Percentiles rank a stretch among this genome's conserved stretches.
Conservation (phyloP, 1,140 invertebrate genomes). For the Papilio polyxenes region DNA sequence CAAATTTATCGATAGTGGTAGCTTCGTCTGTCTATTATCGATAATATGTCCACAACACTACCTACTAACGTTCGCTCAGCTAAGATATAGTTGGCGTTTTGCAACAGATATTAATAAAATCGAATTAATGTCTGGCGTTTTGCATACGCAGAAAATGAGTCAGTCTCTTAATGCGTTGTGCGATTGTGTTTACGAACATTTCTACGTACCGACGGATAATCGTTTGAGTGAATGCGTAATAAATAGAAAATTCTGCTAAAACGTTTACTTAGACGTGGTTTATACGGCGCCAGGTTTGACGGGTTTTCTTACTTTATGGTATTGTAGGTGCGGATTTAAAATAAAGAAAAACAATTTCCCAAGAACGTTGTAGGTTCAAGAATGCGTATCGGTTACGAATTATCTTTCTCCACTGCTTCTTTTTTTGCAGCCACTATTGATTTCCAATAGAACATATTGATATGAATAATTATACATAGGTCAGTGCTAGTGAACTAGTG, state of each 20-base stretch:
- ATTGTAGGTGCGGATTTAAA: not conserved
- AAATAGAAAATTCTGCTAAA: conserved; percentile 29
- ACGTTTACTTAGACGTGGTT: conserved; percentile 1
- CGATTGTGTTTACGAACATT: conserved; percentile 38
- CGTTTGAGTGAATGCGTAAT: conserved; percentile 15
- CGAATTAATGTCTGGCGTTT: conserved; percentile 46
- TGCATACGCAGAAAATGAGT: conserved; percentile 38
- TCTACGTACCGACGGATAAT: conserved; percentile 17
- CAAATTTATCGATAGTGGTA: conserved; percentile 60
- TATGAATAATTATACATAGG: not conserved
- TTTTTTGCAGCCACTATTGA: not conserved
- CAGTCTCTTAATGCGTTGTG: conserved; percentile 47
- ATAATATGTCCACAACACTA: conserved; percentile 41
- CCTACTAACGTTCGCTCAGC: conserved; percentile 34
- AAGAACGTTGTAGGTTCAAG: no score
- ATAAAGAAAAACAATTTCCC: not conserved
- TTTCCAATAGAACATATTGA: not conserved
- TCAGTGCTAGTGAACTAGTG: not conserved
- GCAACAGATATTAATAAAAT: conserved; percentile 47
- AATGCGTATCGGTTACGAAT: not conserved
- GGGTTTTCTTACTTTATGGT: not conserved
- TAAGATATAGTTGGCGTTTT: conserved; percentile 27
- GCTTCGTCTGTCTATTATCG: conserved; percentile 36
- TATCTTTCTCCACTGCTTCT: no score
- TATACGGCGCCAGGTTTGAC: not conserved